Evolutionary conservation across 2,113 vertebrate species (phyloP), one percentile per base, ranked within the genome.

Genomic region (Puntigrus tetrazona): DNA sequence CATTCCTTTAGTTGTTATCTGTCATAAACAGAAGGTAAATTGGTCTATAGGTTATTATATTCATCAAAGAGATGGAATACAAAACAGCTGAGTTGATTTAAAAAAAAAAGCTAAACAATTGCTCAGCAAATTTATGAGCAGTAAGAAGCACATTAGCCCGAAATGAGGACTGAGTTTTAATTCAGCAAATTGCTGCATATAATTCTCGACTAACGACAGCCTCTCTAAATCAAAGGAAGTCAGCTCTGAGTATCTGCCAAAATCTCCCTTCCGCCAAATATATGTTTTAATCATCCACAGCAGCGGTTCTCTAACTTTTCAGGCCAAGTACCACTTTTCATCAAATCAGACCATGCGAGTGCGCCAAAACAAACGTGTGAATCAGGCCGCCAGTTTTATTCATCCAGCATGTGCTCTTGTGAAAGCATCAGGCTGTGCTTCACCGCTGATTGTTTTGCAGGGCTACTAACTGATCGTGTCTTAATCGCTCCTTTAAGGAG

Each of bases 141-240:
- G 63, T 45, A 65, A 20, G 22, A 65, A 78, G 16, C 36, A 34
- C 41, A 22, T 80, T 80, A 65, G 25, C 10, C 25, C 7, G 18
- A 80, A 59, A 73, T 34, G 38, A 55, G 29, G 25, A 72, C 76
- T 3, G 52, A 61, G 75, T 88, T 88, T 81, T 77, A 80, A 83
- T 85, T 80, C 59, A 31, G 67, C 77, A 88, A 88, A 88, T 85
- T 85, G 80, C 75, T 25, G 43, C 59, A 0, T 85, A 80, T 88
- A 78, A 85, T 85, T 87, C 41, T 78, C 5, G 61, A 73, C 77
- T 85, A 76, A 83, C 59, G 61, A 41, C 78, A 81, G 67, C 47
- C 38, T 55, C 47, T 78, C 36, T 77, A 78, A 87, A 82, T 81
- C 78, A 70, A 84, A 78, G 57, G 41, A 78, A 25, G 74, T 10